phyloP scores from a whole-genome alignment of 1,140 invertebrate genomes.

The Drosophila bocki region DNA sequence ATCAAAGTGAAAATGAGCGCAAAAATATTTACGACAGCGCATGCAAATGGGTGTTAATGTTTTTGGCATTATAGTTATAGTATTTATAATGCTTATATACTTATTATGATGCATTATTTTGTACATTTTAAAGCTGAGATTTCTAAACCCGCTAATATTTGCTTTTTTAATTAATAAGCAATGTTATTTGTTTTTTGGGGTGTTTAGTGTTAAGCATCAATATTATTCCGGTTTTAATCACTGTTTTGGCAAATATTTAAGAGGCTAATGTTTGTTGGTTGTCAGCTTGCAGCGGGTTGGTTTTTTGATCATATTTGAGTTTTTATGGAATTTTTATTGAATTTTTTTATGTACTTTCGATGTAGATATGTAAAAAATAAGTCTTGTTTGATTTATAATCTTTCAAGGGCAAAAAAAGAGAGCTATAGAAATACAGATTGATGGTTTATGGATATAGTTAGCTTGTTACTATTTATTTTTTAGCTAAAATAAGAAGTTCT shows the following conservation, averaged over 20 bases:
- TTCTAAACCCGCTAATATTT: neutral
- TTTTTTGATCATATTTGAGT: neutral
- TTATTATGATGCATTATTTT: neutral
- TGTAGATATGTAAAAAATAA: neutral
- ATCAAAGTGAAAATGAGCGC: constrained; percentile 33
- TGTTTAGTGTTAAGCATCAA: constrained; percentile 9
- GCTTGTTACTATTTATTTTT: neutral
- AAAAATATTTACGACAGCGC: constrained; percentile 2
- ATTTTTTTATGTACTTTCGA: neutral
- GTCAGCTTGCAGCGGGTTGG: neutral
- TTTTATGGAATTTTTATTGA: neutral
- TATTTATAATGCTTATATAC: neutral
- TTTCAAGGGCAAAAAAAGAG: neutral
- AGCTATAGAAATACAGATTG: neutral
- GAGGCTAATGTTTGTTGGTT: constrained; percentile 1
- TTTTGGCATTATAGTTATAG: constrained; percentile 15
- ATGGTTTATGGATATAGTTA: neutral
- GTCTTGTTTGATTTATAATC: neutral
- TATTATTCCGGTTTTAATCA: constrained; percentile 14
- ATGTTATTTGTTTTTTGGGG: too few relatives aligned
- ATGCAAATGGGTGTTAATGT: constrained; percentile 47
- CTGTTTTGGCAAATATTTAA: neutral
- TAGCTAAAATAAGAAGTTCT: neutral
- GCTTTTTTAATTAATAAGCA: constrained; percentile 1
- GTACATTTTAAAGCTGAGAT: neutral